Evolutionary conservation across 1,140 invertebrate species (phyloP).

Genomic region (Philopotamus ludificatus): DNA sequence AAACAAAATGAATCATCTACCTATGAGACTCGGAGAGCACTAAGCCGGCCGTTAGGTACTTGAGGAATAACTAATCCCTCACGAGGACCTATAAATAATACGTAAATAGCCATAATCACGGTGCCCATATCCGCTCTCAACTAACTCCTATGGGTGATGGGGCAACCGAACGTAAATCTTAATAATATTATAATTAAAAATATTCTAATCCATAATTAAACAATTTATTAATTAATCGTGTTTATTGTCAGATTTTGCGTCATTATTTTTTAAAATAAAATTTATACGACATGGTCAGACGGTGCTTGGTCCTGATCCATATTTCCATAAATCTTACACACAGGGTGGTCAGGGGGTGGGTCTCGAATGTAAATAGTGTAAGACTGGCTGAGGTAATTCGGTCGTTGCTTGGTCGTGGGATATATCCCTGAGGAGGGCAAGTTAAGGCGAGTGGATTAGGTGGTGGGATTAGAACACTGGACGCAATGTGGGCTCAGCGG

Average conservation of each 20-base stretch:
- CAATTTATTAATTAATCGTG: no score
- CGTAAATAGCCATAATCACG: slow-evolving; percentile 10
- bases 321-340: slow-evolving; percentile 29
- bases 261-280: slow-evolving; percentile 12
- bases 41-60: slow-evolving; percentile 13
- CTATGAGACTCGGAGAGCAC: slow-evolving; percentile 3
- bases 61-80: slow-evolving; percentile 20
- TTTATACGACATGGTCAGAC: slow-evolving; percentile 9
- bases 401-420: slow-evolving; percentile 6
- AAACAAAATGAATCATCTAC: slow-evolving; percentile 35
- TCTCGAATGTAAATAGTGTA: slow-evolving; percentile 32
- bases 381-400: slow-evolving; percentile 25
- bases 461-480: slow-evolving; percentile 30
- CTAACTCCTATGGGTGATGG: not conserved
- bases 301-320: slow-evolving; percentile 28
- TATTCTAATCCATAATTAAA: not conserved
- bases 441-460: slow-evolving; percentile 35
- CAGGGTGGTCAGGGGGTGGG: not conserved
- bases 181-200: not conserved
- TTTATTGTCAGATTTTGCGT: no score
- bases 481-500: slow-evolving; percentile 28
- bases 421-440: slow-evolving; percentile 30
- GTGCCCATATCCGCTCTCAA: slow-evolving; percentile 4
- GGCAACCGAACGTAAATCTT: not conserved
- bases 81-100: slow-evolving; percentile 31